These are phyloP conservation scores for Clanis bilineata DNA, from an alignment of 2,888 invertebrate genomes.

Conservation along the genomic window DNA sequence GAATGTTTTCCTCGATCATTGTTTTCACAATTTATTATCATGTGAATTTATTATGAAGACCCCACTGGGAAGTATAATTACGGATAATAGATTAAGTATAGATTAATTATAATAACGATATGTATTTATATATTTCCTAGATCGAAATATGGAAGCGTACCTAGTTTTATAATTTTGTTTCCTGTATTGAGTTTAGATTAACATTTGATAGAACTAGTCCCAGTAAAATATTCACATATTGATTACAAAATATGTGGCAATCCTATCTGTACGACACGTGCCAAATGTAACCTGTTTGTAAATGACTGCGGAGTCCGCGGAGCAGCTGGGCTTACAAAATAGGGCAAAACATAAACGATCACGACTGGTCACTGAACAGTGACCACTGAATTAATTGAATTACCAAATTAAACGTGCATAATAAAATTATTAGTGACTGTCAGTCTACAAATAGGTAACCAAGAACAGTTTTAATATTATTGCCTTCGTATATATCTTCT, in stretches of 20 bases:
- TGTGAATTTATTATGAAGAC: constrained; percentile 40
- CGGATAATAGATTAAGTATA: no score
- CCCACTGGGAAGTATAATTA: constrained; percentile 59
- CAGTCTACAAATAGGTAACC: no score
- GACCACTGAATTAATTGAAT: no score
- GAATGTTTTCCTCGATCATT: constrained; percentile 71
- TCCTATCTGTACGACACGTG: constrained; percentile 36
- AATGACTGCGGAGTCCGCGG: neutral
- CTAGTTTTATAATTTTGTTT: neutral
- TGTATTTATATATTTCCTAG: constrained; percentile 1
- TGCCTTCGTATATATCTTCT: no score
- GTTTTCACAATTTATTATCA: constrained; percentile 60
- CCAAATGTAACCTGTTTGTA: constrained; percentile 15
- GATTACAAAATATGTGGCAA: neutral
- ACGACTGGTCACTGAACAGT: neutral
- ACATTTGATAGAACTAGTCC: no score
- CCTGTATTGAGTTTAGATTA: neutral
- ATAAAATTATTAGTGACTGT: neutral
- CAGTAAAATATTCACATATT: neutral
- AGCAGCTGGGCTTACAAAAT: neutral
- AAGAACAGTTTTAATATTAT: no score
- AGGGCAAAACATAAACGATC: neutral
- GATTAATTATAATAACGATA: constrained; percentile 18
- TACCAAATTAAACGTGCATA: neutral
- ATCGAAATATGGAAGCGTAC: neutral